Evolutionary conservation across 2,888 invertebrate genomes (phyloP).

Genomic region (Tipula lateralis): DNA sequence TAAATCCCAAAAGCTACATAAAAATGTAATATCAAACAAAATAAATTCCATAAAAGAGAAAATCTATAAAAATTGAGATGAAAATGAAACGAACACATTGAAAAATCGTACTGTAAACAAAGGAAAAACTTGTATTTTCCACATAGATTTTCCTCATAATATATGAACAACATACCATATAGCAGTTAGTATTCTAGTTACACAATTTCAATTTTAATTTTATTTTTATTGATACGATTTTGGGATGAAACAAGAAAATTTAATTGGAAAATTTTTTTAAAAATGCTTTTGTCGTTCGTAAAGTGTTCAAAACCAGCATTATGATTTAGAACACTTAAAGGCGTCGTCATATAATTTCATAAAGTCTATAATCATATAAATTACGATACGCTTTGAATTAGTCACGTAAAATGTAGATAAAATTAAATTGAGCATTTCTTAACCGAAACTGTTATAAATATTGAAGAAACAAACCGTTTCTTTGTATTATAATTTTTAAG

Average conservation of each 20-base stretch:
- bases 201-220: neutral
- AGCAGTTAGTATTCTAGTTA: neutral
- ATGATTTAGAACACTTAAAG: neutral
- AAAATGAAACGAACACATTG: neutral
- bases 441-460: neutral
- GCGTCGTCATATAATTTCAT: too few relatives aligned
- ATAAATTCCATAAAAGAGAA: neutral
- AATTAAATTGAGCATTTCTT: neutral
- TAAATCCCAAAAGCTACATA: neutral
- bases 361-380: too few relatives aligned
- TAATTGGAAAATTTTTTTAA: neutral
- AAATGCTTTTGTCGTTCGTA: neutral
- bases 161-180: neutral
- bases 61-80: slow-evolving; percentile 12
- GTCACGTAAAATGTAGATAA: neutral
- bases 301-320: neutral
- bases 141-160: neutral
- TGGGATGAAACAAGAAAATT: neutral
- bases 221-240: neutral
- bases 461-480: neutral
- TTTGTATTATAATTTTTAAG: neutral
- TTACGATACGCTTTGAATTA: neutral
- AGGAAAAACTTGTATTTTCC: neutral
- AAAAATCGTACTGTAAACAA: neutral
- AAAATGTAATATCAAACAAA: neutral